Conservation (phyloP, 2,888 invertebrate genomes). For the Eumerus sabulonum region DNA sequence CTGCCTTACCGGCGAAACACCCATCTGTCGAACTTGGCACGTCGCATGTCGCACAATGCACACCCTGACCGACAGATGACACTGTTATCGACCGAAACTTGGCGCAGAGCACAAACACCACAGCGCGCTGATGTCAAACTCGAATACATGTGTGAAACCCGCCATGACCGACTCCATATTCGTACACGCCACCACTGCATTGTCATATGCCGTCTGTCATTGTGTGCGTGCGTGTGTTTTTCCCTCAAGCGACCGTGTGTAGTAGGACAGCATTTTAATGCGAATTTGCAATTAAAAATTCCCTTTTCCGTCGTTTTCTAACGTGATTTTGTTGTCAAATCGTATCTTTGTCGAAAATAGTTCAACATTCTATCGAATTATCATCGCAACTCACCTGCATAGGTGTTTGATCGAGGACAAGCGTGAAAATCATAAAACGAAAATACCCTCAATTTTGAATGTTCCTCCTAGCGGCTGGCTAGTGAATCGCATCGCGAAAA, state of each 20-base stretch:
- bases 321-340: slow-evolving; percentile 44
- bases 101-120: slow-evolving; percentile 43
- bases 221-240: slow-evolving; percentile 58
- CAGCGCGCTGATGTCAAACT: slow-evolving; percentile 33
- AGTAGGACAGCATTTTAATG: slow-evolving; percentile 60
- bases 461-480: slow-evolving; percentile 71
- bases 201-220: slow-evolving; percentile 33
- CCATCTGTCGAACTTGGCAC: slow-evolving; percentile 31
- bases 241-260: slow-evolving; percentile 49
- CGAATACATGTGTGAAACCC: slow-evolving; percentile 56
- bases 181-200: slow-evolving; percentile 56
- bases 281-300: slow-evolving; percentile 57
- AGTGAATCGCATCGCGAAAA: slow-evolving; percentile 70
- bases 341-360: slow-evolving; percentile 24
- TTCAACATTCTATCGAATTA: slow-evolving; percentile 16
- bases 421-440: slow-evolving; percentile 32
- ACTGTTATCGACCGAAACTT: slow-evolving; percentile 18
- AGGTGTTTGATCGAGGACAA: slow-evolving; percentile 14
- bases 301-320: slow-evolving; percentile 32
- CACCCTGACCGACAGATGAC: slow-evolving; percentile 26
- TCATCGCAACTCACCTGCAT: slow-evolving; percentile 10
- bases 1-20: slow-evolving; percentile 28
- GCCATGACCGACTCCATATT: slow-evolving; percentile 48
- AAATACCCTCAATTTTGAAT: slow-evolving; percentile 34
- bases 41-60: no score